Evolutionary conservation across 1,140 invertebrate genomes (phyloP).

Genomic region (Drosophila parabipectinata): DNA sequence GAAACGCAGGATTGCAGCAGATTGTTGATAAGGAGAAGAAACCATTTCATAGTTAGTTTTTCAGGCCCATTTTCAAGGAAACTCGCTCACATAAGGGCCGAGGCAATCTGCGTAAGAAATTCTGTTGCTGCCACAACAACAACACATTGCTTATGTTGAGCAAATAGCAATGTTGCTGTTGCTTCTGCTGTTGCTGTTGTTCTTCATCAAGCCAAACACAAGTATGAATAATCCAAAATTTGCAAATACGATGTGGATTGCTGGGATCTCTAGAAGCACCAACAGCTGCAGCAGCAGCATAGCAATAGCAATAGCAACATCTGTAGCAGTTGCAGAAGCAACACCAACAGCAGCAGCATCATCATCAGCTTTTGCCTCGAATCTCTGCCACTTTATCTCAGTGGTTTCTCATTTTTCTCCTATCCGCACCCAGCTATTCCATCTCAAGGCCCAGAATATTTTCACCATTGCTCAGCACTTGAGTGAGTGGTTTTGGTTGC

Average conservation of each 20-base stretch:
- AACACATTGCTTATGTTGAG: slow-evolving; percentile 64
- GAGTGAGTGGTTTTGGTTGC: slow-evolving; percentile 76
- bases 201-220: slow-evolving; percentile 57
- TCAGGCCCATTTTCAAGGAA: slow-evolving; percentile 69
- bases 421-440: slow-evolving; percentile 56
- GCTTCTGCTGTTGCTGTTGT: slow-evolving; percentile 28
- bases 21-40: slow-evolving; percentile 63
- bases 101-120: slow-evolving; percentile 54
- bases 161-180: slow-evolving; percentile 57
- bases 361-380: slow-evolving; percentile 73
- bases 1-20: slow-evolving; percentile 26
- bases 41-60: slow-evolving; percentile 70
- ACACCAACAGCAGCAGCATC: slow-evolving; percentile 34
- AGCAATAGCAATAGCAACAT: slow-evolving; percentile 4
- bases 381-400: slow-evolving; percentile 80
- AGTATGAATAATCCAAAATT: slow-evolving; percentile 80
- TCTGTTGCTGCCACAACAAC: slow-evolving; percentile 32
- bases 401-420: slow-evolving; percentile 79
- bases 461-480: slow-evolving; percentile 63
- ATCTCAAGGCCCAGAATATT: slow-evolving; percentile 43
- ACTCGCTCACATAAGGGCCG: slow-evolving; percentile 65
- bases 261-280: slow-evolving; percentile 55
- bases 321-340: slow-evolving; percentile 9
- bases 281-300: slow-evolving; percentile 16
- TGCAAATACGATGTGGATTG: slow-evolving; percentile 74